Base-by-base conservation (phyloP, 2,113 vertebrate species). In the Colius striatus region DNA sequence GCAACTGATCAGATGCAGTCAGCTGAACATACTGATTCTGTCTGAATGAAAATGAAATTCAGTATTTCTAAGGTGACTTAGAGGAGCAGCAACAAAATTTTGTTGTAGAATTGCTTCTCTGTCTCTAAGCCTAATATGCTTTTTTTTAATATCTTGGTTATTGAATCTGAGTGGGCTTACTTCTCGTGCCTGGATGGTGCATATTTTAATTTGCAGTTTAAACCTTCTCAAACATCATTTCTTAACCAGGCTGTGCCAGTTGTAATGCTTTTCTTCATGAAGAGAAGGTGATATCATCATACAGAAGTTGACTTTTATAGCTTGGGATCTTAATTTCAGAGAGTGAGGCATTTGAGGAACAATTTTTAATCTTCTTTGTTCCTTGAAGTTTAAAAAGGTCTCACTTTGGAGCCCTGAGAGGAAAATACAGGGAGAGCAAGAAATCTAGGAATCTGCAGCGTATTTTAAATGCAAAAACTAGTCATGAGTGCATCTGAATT, bases 141-240 rank as follows among this genome's bases (percentile, higher is more conserved):
- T 57, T 88, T 93, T 92, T 92, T 88, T 71, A 91, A 60, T 95
- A 63, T 80, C 74, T 85, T 65, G 43, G 38, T 78, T 91, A 62
- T 81, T 96, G 76, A 84, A 53, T 93, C 65, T 68, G 15, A n/a
- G 81, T 48, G 92, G 38, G 32, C 16, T 87, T 61, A 48, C 7
- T 66, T 62, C 34, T 90, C 68, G 63, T 84, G 38, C 41, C 34
- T 88, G 53, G 22, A 3, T 51, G 41, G 48, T 80, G 51, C 68
- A 18, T 93, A 73, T 94, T 92, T 92, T 94, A 86, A 93, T 94
- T 89, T 86, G 79, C 86, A 85, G 29, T 41, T 90, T 93, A 92
- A 84, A 67, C 45, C 72, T 92, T 80, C 83, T 86, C 89, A 71
- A 53, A 71, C 62, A 57, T 3, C 32, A 53, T 88, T 95, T 80